A percentile compares a stretch with the other conserved stretches of the same genome.
Conservation (phyloP, 2,888 invertebrate species). For the Bombylius discolor region DNA sequence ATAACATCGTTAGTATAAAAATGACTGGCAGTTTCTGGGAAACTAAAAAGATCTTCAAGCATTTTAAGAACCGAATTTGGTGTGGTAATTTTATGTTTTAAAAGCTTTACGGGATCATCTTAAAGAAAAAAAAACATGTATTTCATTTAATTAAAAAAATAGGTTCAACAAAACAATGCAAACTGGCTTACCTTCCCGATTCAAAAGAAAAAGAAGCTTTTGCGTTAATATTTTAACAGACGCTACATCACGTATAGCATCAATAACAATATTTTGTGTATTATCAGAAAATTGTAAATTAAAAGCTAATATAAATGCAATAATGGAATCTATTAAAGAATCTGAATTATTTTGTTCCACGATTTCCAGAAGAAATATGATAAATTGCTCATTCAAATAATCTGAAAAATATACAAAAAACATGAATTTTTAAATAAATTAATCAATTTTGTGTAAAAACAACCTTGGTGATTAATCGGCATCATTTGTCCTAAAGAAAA, state of each 20-base stretch:
- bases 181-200: conserved; percentile 63
- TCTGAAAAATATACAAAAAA: conserved; percentile 42
- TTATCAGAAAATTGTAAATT: conserved; percentile 70
- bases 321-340: conserved; percentile 69
- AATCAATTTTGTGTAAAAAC: conserved; percentile 16
- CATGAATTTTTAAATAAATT: not conserved
- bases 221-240: conserved; percentile 82
- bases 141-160: not conserved
- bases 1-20: conserved; percentile 93
- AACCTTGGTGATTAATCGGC: conserved; percentile 81
- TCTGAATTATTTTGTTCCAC: conserved; percentile 80
- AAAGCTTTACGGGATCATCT: conserved; percentile 80
- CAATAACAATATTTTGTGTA: conserved; percentile 56
- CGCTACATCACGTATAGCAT: conserved; percentile 52
- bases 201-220: conserved; percentile 72
- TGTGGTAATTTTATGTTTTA: conserved; percentile 48
- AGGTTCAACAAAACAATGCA: not conserved
- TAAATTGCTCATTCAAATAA: conserved; percentile 70
- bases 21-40: conserved; percentile 63
- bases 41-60: conserved; percentile 72
- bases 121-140: conserved; percentile 20
- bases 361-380: conserved; percentile 64
- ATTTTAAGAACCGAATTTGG: conserved; percentile 81
- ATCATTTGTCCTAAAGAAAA: conserved; percentile 82
- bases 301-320: conserved; percentile 73